Evolutionary conservation across 2,888 invertebrate species (phyloP), one percentile per base, ranked within the genome.

Genomic region (Agelastica alni): DNA sequence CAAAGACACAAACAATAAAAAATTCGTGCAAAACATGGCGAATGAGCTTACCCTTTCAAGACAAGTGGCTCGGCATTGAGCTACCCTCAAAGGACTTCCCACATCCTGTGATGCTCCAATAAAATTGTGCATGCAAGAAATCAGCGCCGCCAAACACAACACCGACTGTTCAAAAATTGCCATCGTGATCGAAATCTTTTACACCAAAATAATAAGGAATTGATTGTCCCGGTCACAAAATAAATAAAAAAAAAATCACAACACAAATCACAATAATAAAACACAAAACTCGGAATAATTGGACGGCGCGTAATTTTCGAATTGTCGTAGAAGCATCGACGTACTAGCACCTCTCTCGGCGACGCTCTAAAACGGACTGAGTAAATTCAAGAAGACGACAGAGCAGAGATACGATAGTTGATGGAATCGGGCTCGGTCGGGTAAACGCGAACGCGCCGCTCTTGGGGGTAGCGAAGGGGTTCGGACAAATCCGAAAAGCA

Each of bases 11-110:
- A 26, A 10, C 16, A 16, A 26, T 26, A 26, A 13, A 16, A 18
- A 36, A 12, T 32, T 18, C 17, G n/a, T n/a, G 7, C 10, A 10
- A 64, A 62, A 60, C 53, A 62, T 60, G 61, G 52, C 43, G 20
- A 32, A 26, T 31, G 12, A 20, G 70, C 77, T 77, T 80, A 87
- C 87, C 85, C 83, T 85, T 80, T 85, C 83, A 70, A 87, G 80
- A 77, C 87, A 87, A 64, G 85, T 85, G 63, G 87, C 86, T 75
- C 87, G 78, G 75, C 87, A 87, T 69, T 87, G 86, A 65, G 87
- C 87, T 65, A 87, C 86, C 70, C 86, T 81, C 63, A 87, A 77
- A 53, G 87, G 87, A 68, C 86, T 87, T 57, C 85, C 85, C 65
- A 87, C 84, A 74, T 86, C 85, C 78, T 84, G 84, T 69, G 85